Evolutionary conservation across 23 tunicate genomes (phyloP), one percentile per base, ranked within the genome.

Genomic region (Diplosoma virens): DNA sequence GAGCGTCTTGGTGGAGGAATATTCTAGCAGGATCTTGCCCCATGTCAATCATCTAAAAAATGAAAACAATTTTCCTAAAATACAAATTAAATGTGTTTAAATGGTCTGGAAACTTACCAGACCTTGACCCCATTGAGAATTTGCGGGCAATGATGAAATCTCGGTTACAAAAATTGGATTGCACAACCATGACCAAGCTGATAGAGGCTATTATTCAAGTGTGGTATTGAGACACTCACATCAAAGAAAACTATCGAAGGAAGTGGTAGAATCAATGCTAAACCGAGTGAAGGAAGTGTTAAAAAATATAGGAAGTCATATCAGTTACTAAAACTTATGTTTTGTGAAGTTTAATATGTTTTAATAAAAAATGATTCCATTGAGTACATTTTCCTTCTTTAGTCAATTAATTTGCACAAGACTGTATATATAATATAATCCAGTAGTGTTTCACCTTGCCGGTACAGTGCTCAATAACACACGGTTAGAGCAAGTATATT

Each of bases 161-260:
- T 58, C 21, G 21, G 65, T 23, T n/a, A 58, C 65, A 58, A 31
- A 28, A 64, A 28, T 64, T 64, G 71, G 71, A 64, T 64, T 64
- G 34, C 71, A 64, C 71, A 64, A 28, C 71, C 71, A 64, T 28
- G 71, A 64, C 71, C 71, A 64, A 28, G 37, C 71, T 64, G 26
- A 58, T n/a, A 23, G 26, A 23, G 65, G 14, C 50, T 14, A 41
- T 41, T 41, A 58, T 58, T 58, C 65, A 58, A 58, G 65, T 9
- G n/a, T 58, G 65, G 65, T 58, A 58, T 58, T 22, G 65, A 58
- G 21, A 64, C 71, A 25, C 71, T 29, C 26, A 64, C 6, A 25
- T 28, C 11, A 64, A 64, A 64, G n/a, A 64, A 64, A 64, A 64
- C 34, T 64, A 36, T 20, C 71, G 29, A 64, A 64, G n/a, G n/a